Conservation (phyloP, 2,888 invertebrate genomes). For the Dryobota labecula region DNA sequence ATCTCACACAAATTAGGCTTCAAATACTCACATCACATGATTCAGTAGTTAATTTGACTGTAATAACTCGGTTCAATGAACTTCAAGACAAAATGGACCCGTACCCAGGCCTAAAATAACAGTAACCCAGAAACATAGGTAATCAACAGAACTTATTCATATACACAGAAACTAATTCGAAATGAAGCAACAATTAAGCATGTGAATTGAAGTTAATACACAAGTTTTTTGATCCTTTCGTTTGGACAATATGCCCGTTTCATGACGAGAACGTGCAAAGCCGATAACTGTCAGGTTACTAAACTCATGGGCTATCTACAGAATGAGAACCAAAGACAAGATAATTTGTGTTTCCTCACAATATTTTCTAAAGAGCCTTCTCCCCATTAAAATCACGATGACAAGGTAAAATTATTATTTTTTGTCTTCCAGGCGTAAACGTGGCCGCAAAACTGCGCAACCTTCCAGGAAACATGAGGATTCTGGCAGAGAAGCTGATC, state of each 20-base stretch:
- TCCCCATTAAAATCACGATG: not conserved
- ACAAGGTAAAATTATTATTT: too few relatives aligned
- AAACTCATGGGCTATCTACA: not conserved
- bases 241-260: not conserved
- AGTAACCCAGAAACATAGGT: not conserved
- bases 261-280: not conserved
- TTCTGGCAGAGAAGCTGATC: slow-evolving; percentile 85
- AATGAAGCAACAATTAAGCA: too few relatives aligned
- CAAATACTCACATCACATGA: not conserved
- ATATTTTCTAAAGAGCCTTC: not conserved
- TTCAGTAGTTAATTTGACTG: slow-evolving; percentile 2
- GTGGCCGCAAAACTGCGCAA: slow-evolving; percentile 86
- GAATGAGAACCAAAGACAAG: not conserved
- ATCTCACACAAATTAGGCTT: not conserved
- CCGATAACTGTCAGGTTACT: not conserved
- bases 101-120: slow-evolving; percentile 29
- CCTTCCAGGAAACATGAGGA: slow-evolving; percentile 81
- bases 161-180: not conserved
- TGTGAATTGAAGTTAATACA: not conserved
- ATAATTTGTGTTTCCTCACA: not conserved
- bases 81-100: slow-evolving; percentile 9
- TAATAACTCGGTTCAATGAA: slow-evolving; percentile 25
- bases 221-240: not conserved
- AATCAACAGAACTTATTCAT: not conserved
- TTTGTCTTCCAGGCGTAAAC: slow-evolving; percentile 79